These are phyloP conservation scores for Leucoma salicis DNA, from an alignment of 2,888 invertebrate genomes.

Conservation along the genomic window DNA sequence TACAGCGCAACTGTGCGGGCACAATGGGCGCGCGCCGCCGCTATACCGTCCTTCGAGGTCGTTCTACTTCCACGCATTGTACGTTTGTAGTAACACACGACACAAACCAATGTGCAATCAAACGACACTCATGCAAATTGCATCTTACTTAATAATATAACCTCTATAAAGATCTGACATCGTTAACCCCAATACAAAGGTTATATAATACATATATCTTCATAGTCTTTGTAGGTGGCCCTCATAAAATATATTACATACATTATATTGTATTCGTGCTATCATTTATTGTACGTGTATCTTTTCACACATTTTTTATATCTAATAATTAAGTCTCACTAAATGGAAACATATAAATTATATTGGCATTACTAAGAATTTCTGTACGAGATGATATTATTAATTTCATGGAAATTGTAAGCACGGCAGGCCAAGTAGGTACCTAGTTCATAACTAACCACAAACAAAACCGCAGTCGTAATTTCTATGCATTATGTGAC, in stretches of 20 bases:
- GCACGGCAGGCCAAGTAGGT: not conserved
- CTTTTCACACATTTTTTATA: too few species aligned
- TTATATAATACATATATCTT: not conserved
- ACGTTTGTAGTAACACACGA: constrained; percentile 1
- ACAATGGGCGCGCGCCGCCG: constrained; percentile 34
- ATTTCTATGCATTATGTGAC: constrained; percentile 11
- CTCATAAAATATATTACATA: constrained; percentile 1
- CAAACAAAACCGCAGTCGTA: constrained; percentile 18
- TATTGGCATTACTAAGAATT: constrained; percentile 19
- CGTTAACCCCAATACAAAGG: not conserved
- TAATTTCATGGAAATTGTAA: constrained; percentile 15
- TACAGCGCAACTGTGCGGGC: constrained; percentile 63
- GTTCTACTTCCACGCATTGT: constrained; percentile 49
- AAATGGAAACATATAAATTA: constrained; percentile 23
- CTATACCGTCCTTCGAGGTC: constrained; percentile 64
- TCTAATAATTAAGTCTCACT: constrained; percentile 26
- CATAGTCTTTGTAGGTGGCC: constrained; percentile 1
- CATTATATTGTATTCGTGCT: constrained; percentile 3
- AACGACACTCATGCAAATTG: constrained; percentile 4
- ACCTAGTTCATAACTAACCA: constrained; percentile 19
- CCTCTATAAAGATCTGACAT: not conserved
- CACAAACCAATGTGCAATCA: not conserved
- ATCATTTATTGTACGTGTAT: not conserved
- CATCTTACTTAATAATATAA: constrained; percentile 5
- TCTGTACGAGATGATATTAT: constrained; percentile 19